Conservation (phyloP, 2,888 invertebrate genomes). For the Smittia aterrima region DNA sequence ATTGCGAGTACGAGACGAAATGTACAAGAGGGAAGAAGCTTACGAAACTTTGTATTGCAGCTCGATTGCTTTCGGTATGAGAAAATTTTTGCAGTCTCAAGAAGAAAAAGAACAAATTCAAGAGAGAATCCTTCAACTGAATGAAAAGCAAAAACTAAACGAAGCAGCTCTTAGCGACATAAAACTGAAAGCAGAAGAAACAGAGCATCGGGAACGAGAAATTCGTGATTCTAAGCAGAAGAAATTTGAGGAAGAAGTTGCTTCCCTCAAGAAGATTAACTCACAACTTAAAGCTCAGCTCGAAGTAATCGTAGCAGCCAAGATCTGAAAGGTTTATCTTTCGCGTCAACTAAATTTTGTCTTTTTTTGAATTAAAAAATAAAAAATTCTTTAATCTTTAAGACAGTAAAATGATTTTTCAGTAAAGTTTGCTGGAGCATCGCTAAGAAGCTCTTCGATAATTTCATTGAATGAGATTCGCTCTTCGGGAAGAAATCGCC, state of each 20-base stretch:
- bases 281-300: slow-evolving; percentile 91
- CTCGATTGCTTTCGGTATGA: slow-evolving; percentile 95
- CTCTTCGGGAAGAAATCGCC: too few species aligned
- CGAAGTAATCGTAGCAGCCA: slow-evolving; percentile 91
- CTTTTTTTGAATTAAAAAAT: too few species aligned
- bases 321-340: slow-evolving; percentile 70
- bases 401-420: too few species aligned
- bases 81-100: slow-evolving; percentile 86
- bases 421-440: too few species aligned
- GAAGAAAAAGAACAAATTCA: slow-evolving; percentile 74
- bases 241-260: slow-evolving; percentile 87
- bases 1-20: slow-evolving; percentile 90
- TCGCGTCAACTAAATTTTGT: too few species aligned
- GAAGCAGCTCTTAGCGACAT: slow-evolving; percentile 58
- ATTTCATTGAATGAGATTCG: too few species aligned
- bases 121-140: slow-evolving; percentile 69
- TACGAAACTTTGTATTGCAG: slow-evolving; percentile 96
- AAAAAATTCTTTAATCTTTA: too few species aligned
- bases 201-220: slow-evolving; percentile 78
- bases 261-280: slow-evolving; percentile 90
- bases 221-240: slow-evolving; percentile 85
- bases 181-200: slow-evolving; percentile 74
- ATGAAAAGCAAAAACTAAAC: slow-evolving; percentile 63
- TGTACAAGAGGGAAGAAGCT: slow-evolving; percentile 93
- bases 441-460: too few species aligned